Evolutionary conservation across 2,797 vertebrate species (phyloP).

Genomic region (Chelidonichthys spinosus): DNA sequence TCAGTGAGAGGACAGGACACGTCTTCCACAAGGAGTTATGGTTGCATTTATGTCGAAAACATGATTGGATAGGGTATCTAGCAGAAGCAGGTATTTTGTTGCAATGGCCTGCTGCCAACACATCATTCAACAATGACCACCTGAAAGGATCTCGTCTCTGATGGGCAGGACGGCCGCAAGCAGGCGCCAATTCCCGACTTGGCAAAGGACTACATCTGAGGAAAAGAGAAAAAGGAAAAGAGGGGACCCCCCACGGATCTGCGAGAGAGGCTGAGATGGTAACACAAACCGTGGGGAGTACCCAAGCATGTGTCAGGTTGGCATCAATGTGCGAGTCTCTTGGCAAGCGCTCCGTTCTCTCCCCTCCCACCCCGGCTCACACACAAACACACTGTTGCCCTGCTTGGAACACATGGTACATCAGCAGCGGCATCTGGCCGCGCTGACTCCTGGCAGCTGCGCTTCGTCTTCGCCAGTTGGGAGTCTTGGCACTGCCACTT

Average conservation of each 20-base stretch:
- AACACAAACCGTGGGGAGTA: constrained; percentile 84
- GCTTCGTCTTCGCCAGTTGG: constrained; percentile 89
- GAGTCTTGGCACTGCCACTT: constrained; percentile 90
- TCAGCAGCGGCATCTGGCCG: constrained; percentile 90
- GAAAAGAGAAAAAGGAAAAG: constrained; percentile 66
- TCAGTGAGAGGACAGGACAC: constrained; percentile 24
- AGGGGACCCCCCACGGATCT: constrained; percentile 78
- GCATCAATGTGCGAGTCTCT: constrained; percentile 87
- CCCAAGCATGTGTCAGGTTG: constrained; percentile 88
- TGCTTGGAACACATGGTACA: constrained; percentile 90
- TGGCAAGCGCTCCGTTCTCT: constrained; percentile 84
- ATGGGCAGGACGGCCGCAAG: constrained; percentile 78
- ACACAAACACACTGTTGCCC: constrained; percentile 86
- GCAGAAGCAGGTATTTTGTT: constrained; percentile 60
- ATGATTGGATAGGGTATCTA: constrained; percentile 47
- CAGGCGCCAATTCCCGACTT: constrained; percentile 81
- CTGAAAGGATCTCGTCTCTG: constrained; percentile 64
- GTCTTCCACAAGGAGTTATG: constrained; percentile 33
- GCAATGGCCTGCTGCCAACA: constrained; percentile 70
- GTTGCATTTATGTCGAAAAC: constrained; percentile 38
- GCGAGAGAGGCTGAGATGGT: constrained; percentile 78
- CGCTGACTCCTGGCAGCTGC: constrained; percentile 89
- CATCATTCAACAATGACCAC: constrained; percentile 65
- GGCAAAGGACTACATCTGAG: constrained; percentile 71
- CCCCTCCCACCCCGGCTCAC: constrained; percentile 79